phyloP scores from a whole-genome alignment of 2,888 invertebrate species.

The Hyles lineata region DNA sequence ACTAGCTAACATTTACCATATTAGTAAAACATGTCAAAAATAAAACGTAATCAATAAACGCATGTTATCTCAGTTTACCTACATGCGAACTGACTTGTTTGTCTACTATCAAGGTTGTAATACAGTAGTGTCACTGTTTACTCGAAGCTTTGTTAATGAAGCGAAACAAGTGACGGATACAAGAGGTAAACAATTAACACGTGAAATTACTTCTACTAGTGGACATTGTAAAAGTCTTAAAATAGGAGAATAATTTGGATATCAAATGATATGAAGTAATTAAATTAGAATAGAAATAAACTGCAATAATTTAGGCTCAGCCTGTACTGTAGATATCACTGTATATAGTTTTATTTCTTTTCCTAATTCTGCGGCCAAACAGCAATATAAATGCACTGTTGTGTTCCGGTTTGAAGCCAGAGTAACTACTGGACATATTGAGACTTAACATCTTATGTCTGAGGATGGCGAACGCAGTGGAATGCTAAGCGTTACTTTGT shows the following conservation, averaged over 20 bases:
- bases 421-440: no score
- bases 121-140: background rate
- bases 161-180: background rate
- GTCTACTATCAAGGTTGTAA: slow-evolving; percentile 16
- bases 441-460: no score
- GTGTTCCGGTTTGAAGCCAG: no score
- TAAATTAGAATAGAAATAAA: background rate
- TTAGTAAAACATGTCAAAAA: no score
- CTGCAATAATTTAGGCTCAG: no score
- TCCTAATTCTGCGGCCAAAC: no score
- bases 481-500: no score
- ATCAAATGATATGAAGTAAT: no score
- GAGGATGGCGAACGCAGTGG: no score
- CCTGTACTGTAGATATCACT: no score
- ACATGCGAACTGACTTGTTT: background rate
- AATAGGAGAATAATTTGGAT: background rate
- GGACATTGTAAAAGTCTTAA: background rate
- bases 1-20: background rate
- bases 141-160: slow-evolving; percentile 12
- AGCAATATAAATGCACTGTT: no score
- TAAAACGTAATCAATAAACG: background rate
- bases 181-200: background rate
- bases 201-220: background rate
- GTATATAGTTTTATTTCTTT: no score
- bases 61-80: slow-evolving; percentile 4